These are phyloP conservation scores for Thereuonema tuberculata DNA, from an alignment of 1,140 invertebrate species.

Conservation along the genomic window DNA sequence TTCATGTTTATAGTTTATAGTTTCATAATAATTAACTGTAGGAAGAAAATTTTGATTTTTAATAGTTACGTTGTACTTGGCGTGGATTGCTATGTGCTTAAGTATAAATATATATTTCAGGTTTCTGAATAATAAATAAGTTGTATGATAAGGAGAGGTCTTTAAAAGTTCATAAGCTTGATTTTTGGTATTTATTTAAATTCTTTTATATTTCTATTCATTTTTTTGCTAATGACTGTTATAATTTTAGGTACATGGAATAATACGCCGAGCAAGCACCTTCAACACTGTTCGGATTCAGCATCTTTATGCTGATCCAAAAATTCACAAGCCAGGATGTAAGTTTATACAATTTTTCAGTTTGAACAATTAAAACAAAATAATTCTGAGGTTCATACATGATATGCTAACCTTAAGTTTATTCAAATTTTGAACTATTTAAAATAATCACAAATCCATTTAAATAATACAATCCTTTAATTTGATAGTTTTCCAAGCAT, in stretches of 20 bases:
- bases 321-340: slow-evolving; percentile 49
- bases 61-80: too few species aligned
- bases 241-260: slow-evolving; percentile 66
- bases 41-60: too few species aligned
- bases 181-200: too few species aligned
- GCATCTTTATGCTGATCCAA: slow-evolving; percentile 83
- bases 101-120: too few species aligned
- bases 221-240: neutral
- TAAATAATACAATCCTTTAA: too few species aligned
- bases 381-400: neutral
- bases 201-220: slow-evolving; percentile 14
- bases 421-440: neutral
- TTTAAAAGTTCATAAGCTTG: too few species aligned
- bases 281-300: slow-evolving; percentile 95
- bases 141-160: too few species aligned
- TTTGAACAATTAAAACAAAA: neutral
- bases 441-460: slow-evolving; percentile 7
- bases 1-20: too few species aligned
- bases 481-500: too few species aligned
- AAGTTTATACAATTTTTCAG: neutral
- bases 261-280: slow-evolving; percentile 82
- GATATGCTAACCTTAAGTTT: neutral
- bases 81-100: too few species aligned
- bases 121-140: too few species aligned
- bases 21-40: too few species aligned